Base-by-base conservation (phyloP, 2,888 invertebrate genomes). In the Volucella zonaria region DNA sequence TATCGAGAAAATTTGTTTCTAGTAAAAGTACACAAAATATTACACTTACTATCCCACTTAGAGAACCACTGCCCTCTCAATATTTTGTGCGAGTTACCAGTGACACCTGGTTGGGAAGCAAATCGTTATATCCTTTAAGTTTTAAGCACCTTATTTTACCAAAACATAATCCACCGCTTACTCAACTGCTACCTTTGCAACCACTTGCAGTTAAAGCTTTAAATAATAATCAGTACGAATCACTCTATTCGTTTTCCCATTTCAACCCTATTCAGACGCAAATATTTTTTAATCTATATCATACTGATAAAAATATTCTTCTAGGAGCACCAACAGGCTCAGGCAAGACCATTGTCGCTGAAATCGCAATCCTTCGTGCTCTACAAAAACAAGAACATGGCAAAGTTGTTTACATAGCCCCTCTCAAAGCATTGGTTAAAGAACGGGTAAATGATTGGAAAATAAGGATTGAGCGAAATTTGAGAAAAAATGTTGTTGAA, bases 201-300 rank as follows among this genome's bases (percentile, higher is more conserved):
- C 99, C 99, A 0, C 92, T 99, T 23, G 96, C 99, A 1, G 93
- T 97, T 42, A 94, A 94, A 31, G 97, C 96, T 0, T 92, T 99
- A 14, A 94, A 96, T 88, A 95, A 98, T 89, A 92, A 94, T 0
- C 91, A 93, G 1, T 97, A 95, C 89, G 96, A 99, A 90, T 93
- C 94, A 64, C 93, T 99, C 3, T 99, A 98, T 93, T 94, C 93
- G 82, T 99, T 99, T 92, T 95, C 95, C 0, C 98, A 98, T 91
- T 99, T 99, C 93, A 99, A 99, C 93, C 98, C 99, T 0, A 98
- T 99, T 87, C 99, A 99, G 92, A 98, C 98, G 0, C 99, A 99
- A 93, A 96, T 99, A 86, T 99, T 99, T 92, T 98, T 99, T 92
- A 96, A 97, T 59, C 93, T 99, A 8, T 99, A 98, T 92, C 96